A percentile compares a stretch with the other conserved stretches of the same genome.
phyloP scores from a whole-genome alignment of 2,797 vertebrate genomes.

The Zalophus californianus region DNA sequence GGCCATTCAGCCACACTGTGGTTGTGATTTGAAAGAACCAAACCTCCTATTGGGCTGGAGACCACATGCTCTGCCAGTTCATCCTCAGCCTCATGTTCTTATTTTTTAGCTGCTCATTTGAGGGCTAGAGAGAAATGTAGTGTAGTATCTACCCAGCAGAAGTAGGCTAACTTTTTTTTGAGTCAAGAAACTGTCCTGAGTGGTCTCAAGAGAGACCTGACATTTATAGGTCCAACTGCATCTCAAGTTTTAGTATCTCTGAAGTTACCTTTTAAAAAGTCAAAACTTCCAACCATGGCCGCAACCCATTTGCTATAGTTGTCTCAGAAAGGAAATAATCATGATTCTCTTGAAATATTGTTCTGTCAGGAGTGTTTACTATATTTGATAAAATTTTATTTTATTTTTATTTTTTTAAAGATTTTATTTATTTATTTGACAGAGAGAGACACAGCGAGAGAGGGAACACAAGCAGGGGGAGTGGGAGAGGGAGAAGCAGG shows the following conservation, averaged over 20 bases:
- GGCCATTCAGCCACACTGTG: neutral
- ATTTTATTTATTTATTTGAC: too few relatives aligned
- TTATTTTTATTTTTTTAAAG: too few relatives aligned
- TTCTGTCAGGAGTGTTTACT: slow-evolving; percentile 28
- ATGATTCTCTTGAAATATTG: neutral
- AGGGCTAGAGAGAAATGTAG: neutral
- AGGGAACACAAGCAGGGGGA: too few relatives aligned
- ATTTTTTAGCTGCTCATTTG: neutral
- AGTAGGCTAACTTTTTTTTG: slow-evolving; percentile 20
- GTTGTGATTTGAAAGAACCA: neutral
- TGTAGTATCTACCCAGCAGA: neutral
- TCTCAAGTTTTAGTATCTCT: neutral
- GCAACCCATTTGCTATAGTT: neutral
- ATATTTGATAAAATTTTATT: slow-evolving; percentile 40
- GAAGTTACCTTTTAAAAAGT: slow-evolving; percentile 40
- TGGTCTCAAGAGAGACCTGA: neutral
- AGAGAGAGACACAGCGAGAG: too few relatives aligned
- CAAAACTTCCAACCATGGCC: neutral
- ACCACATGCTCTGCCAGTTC: neutral
- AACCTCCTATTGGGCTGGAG: neutral
- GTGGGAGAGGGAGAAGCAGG: too few relatives aligned
- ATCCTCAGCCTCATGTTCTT: neutral
- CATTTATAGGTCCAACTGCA: neutral
- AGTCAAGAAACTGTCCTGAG: neutral
- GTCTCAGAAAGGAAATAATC: slow-evolving; percentile 40